phyloP scores from a whole-genome alignment of 1,140 invertebrate species.

The Aphelenchoides avenae region DNA sequence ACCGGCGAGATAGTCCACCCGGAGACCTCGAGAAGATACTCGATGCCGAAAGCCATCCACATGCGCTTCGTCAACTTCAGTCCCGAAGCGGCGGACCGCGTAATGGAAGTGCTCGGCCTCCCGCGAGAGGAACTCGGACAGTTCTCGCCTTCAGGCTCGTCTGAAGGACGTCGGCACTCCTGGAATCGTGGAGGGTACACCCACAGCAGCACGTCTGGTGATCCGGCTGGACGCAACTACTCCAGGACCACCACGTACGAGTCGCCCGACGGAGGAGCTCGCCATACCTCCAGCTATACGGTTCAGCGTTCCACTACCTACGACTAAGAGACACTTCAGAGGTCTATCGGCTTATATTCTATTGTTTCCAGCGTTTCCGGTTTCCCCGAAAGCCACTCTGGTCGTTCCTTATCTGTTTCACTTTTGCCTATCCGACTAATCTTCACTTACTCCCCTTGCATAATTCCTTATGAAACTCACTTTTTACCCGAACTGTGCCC shows the following conservation, averaged over 20 bases:
- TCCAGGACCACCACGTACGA: constrained; percentile 18
- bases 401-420: too few relatives aligned
- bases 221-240: constrained; percentile 17
- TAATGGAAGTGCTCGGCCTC: constrained; percentile 47
- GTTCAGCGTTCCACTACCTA: too few relatives aligned
- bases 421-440: too few relatives aligned
- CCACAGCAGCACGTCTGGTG: too few relatives aligned
- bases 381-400: too few relatives aligned
- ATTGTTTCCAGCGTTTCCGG: too few relatives aligned
- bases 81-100: constrained; percentile 35
- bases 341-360: too few relatives aligned
- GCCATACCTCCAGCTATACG: too few relatives aligned
- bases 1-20: constrained; percentile 52
- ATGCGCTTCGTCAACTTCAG: constrained; percentile 49
- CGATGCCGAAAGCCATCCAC: constrained; percentile 51
- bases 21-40: constrained; percentile 43
- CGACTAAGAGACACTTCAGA: too few relatives aligned
- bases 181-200: constrained; percentile 13
- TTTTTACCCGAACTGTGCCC: too few relatives aligned
- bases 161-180: constrained; percentile 3
- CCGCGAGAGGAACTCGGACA: background rate
- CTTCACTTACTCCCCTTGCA: too few relatives aligned
- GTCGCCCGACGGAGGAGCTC: constrained; percentile 27
- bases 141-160: constrained; percentile 13
- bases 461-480: too few relatives aligned